Percentiles rank a stretch among this genome's conserved stretches.
Conservation (phyloP, 2,888 invertebrate genomes). For the Lysandra bellargus region DNA sequence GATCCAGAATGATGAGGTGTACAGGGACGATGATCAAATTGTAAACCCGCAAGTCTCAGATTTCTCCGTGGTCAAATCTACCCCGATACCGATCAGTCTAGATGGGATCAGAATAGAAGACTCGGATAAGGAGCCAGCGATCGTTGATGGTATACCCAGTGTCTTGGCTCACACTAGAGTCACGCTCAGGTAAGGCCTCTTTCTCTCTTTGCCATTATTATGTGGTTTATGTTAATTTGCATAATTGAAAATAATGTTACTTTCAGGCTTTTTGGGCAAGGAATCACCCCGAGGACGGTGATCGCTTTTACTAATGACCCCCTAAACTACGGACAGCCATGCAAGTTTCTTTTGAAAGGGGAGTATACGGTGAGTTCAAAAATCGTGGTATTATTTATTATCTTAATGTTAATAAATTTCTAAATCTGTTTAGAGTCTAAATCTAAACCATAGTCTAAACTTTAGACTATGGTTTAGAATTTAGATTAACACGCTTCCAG, state of each 20-base stretch:
- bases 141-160: slow-evolving; percentile 83
- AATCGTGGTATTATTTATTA: slow-evolving; percentile 33
- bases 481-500: too few species aligned
- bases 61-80: slow-evolving; percentile 48
- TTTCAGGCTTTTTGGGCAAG: slow-evolving; percentile 85
- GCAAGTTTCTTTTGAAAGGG: slow-evolving; percentile 80
- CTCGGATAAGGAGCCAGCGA: slow-evolving; percentile 78
- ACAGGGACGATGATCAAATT: slow-evolving; percentile 35
- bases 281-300: slow-evolving; percentile 83
- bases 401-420: not conserved
- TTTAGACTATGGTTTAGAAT: too few species aligned
- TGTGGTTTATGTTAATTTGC: not conserved
- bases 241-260: not conserved
- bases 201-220: too few species aligned
- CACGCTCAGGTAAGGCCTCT: slow-evolving; percentile 67
- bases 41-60: slow-evolving; percentile 43
- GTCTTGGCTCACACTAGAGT: slow-evolving; percentile 82
- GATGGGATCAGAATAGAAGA: slow-evolving; percentile 81
- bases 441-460: too few species aligned
- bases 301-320: slow-evolving; percentile 85
- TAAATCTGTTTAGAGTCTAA: not conserved
- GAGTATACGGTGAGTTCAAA: slow-evolving; percentile 66
- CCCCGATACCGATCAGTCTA: slow-evolving; percentile 52
- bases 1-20: slow-evolving; percentile 35
- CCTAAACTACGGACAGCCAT: slow-evolving; percentile 78